Base-by-base conservation (phyloP, 2,113 vertebrate genomes). In the Coturnix japonica region DNA sequence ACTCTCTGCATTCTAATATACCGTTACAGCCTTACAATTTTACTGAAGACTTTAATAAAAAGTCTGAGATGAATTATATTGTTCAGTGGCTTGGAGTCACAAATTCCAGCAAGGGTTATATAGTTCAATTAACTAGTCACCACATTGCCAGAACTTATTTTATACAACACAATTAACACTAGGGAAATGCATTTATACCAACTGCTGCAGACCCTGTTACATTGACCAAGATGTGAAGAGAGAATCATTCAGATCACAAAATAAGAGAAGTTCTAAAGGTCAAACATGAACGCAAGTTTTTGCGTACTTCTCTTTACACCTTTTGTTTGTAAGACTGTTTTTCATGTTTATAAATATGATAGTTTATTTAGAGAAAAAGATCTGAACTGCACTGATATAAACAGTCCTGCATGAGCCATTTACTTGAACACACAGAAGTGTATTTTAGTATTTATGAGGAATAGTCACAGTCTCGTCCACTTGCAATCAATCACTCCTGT, bases 41-140 rank as follows among this genome's bases (percentile, higher is more conserved):
- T 81, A 74, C 83, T 41, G 71, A 87, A 65, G 90, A 74, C 89
- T 93, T 91, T 95, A 90, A 91, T 93, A 86, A 88, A 92, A 94
- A 78, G 77, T 44, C 78, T 57, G 74, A 90, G 90, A 95, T 91
- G 69, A 93, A 89, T 95, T 87, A 85, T 78, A 81, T 96, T 90
- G 81, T 81, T 96, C 81, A 79, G 81, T 78, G 91, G 70, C 86
- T 92, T 39, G 72, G 80, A 94, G 91, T 94, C 93, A 89, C 89
- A 91, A 94, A 93, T 91, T 94, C 85, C 83, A 89, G 91, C 75
- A 88, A 94, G 76, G 95, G 92, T 94, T 94, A 83, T 91, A 82
- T 66, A 93, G 91, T 95, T 93, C 88, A 92, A 94, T 91, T 91
- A 95, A 95, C 71, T 54, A 82, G 79, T 64, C 81, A 80, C 84